Evolutionary conservation across 2,888 invertebrate species (phyloP).

Genomic region (Melinaea menophilus): DNA sequence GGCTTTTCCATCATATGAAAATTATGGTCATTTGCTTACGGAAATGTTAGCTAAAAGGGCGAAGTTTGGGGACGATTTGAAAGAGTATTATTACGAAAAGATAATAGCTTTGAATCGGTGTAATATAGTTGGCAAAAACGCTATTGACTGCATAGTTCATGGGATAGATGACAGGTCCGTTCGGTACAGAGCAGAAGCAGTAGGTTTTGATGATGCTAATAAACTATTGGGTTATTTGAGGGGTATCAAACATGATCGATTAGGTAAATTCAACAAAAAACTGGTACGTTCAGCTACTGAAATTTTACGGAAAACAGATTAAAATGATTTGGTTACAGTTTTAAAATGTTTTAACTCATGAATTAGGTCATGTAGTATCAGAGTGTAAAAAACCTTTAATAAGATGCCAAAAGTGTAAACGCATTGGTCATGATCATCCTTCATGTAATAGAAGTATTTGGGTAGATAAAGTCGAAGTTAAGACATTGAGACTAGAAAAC

Average conservation of each 20-base stretch:
- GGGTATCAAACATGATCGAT: background rate
- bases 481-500: conserved; percentile 11
- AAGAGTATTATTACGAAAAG: conserved; percentile 30
- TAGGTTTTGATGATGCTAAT: conserved; percentile 1
- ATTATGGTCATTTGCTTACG: conserved; percentile 34
- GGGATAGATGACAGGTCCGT: conserved; percentile 10
- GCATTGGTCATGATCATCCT: conserved; percentile 17
- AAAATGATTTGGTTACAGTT: background rate
- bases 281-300: background rate
- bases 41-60: conserved; percentile 34
- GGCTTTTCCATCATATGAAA: conserved; percentile 36
- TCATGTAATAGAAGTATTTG: conserved; percentile 11
- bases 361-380: conserved; percentile 16
- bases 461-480: conserved; percentile 11
- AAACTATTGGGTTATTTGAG: conserved; percentile 5
- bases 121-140: conserved; percentile 10
- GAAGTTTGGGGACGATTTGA: conserved; percentile 22
- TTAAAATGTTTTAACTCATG: conserved; percentile 12
- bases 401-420: conserved; percentile 16
- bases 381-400: conserved; percentile 18
- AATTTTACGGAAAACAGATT: background rate
- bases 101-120: conserved; percentile 21
- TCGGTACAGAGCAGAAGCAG: conserved; percentile 6
- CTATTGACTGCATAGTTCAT: conserved; percentile 7
- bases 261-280: background rate